phyloP scores from a whole-genome alignment of 2,797 vertebrate genomes.

The Chrysocyon brachyurus region DNA sequence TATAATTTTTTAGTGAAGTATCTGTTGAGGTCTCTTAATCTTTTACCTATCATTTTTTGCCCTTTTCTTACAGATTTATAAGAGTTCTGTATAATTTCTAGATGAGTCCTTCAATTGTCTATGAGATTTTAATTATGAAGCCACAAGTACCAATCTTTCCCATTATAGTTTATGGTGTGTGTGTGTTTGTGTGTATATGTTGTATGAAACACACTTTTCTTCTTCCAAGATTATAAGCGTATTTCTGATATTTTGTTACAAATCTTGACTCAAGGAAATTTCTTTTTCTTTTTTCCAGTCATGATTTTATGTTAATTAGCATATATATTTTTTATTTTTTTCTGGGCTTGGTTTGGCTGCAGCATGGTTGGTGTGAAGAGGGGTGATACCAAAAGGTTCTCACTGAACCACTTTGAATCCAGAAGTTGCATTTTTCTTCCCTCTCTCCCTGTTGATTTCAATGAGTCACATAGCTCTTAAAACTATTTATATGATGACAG shows the following conservation, averaged over 20 bases:
- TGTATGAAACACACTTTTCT: neutral
- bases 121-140: neutral
- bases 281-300: neutral
- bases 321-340: neutral
- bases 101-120: neutral
- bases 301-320: neutral
- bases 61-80: neutral
- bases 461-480: neutral
- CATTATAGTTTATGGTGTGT: neutral
- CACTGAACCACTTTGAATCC: neutral
- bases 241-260: conserved; percentile 13
- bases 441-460: neutral
- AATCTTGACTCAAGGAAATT: neutral
- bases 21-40: neutral
- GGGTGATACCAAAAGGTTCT: neutral
- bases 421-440: neutral
- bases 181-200: neutral
- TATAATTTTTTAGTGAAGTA: neutral
- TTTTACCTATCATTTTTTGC: neutral
- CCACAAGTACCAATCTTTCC: neutral
- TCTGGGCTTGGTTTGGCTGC: neutral
- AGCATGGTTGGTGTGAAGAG: neutral
- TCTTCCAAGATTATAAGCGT: neutral
- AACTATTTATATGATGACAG: neutral
- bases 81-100: neutral